Evolutionary conservation across 2,113 vertebrate species (phyloP), one percentile per base, ranked within the genome.

Genomic region (Peromyscus maniculatus): DNA sequence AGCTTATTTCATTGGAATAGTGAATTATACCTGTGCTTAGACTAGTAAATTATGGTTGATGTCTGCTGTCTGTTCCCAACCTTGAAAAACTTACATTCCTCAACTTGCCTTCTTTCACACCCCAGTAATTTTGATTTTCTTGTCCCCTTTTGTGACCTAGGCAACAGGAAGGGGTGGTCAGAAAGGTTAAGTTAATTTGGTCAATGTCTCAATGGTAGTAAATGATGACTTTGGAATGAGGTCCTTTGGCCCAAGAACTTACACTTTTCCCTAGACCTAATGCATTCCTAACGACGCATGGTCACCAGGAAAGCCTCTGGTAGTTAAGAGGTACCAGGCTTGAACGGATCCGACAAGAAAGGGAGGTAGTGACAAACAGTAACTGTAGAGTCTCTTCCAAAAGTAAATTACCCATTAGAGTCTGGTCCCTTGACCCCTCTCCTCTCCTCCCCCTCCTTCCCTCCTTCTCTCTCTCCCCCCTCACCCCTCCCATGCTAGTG

Each of bases 1-100:
- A 69, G 55, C 67, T 93, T 95, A 97, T 94, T 95, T 92, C 62
- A 80, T 94, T 94, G 33, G 66, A 87, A 75, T n/a, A 87, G 78
- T 84, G 74, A 97, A 90, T 93, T 93, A 66, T 11, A 69, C 43
- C 66, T 91, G 82, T 24, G 49, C 66, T 92, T 82, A 96, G 57
- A 52, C 55, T 31, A 22, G 69, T 90, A 74, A 94, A 57, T 93
- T 89, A 89, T 16, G 78, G 33, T 74, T 55, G 59, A 57, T 90
- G 22, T 62, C 87, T 94, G 39, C 49, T 84, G 19, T 80, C 88
- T 91, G 22, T 74, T 72, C 43, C 26, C 24, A 28, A 39, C 22
- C 52, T 86, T 89, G 10, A 64, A 91, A 71, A 93, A 52, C 80
- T 26, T 46, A 52, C 9, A 71, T 90, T 71, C 39, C 59, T 86